Evolutionary conservation across 1,140 invertebrate genomes (phyloP).

Genomic region (Druon quercuslanigerum): DNA sequence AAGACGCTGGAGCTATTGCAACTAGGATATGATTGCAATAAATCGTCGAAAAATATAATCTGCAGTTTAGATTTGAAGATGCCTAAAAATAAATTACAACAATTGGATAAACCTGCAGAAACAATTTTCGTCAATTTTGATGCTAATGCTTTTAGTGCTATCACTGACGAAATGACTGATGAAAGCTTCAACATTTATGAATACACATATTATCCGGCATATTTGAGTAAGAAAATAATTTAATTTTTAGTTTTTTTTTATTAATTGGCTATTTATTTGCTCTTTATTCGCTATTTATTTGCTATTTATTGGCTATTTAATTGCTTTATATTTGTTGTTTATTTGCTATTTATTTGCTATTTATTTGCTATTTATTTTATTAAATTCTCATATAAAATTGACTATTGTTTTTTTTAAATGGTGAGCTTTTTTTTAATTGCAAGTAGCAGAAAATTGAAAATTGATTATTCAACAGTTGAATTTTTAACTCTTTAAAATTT

Average conservation of each 20-base stretch:
- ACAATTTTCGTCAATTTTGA: constrained; percentile 58
- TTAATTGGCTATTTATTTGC: no score
- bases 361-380: no score
- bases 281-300: no score
- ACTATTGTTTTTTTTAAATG: no score
- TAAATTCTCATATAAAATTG: no score
- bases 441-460: no score
- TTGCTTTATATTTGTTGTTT: no score
- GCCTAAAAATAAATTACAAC: neutral
- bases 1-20: constrained; percentile 13
- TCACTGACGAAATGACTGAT: constrained; percentile 61
- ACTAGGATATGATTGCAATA: constrained; percentile 50
- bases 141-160: constrained; percentile 44
- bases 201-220: constrained; percentile 55
- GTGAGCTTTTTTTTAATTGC: no score
- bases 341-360: no score
- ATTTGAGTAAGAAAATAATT: constrained; percentile 57
- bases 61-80: constrained; percentile 57
- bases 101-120: constrained; percentile 38
- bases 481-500: no score
- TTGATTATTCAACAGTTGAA: no score
- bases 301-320: no score
- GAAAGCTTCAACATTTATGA: constrained; percentile 56
- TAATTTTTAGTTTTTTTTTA: neutral
- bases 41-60: constrained; percentile 41